Evolutionary conservation across 2,113 vertebrate genomes (phyloP).

Genomic region (Oxygymnocypris stewartii): DNA sequence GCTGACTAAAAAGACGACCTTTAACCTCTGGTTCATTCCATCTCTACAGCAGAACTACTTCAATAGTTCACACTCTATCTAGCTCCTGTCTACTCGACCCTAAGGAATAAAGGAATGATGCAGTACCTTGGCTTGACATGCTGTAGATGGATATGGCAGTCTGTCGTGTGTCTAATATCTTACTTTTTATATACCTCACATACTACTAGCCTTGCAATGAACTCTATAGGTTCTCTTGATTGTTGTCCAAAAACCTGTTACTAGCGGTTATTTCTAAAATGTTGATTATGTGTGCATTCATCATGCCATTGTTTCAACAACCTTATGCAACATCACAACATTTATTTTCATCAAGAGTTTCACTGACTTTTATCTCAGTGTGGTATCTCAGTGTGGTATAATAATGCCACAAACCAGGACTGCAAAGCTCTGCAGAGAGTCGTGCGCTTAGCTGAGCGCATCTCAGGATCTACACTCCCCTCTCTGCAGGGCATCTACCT

Average conservation of each 20-base stretch:
- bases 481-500: too few relatives aligned
- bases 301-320: neutral
- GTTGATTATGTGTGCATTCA: neutral
- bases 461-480: too few relatives aligned
- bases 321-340: neutral
- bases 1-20: conserved; percentile 30
- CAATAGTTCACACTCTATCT: conserved; percentile 20
- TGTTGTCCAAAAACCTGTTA: neutral
- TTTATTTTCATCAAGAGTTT: neutral
- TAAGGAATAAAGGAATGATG: conserved; percentile 57
- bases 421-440: too few relatives aligned
- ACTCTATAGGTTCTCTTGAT: neutral
- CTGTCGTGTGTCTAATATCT: neutral
- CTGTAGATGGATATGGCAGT: conserved; percentile 76
- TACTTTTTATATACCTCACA: neutral
- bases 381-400: too few relatives aligned
- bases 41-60: conserved; percentile 27
- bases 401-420: too few relatives aligned
- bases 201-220: neutral
- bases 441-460: too few relatives aligned
- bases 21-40: conserved; percentile 35
- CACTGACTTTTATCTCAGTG: too few relatives aligned
- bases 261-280: neutral
- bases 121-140: conserved; percentile 61
- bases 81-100: conserved; percentile 74